Evolutionary conservation across 2,888 invertebrate species (phyloP).

Genomic region (Campaea margaritaria): DNA sequence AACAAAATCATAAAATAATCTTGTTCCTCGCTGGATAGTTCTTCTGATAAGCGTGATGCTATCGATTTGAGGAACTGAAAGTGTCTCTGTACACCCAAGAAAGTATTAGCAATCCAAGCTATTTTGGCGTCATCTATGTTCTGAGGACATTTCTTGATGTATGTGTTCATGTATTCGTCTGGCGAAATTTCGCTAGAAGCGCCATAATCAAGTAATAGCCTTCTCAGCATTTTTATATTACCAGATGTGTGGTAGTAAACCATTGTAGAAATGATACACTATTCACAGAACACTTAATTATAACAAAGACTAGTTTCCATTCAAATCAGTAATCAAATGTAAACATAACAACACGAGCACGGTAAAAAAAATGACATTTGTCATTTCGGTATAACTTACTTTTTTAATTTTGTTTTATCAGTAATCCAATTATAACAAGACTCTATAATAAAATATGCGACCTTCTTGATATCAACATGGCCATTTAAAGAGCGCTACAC

Average conservation of each 20-base stretch:
- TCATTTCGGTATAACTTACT: neutral
- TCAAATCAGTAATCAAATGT: conserved; percentile 52
- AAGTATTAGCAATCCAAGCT: conserved; percentile 73
- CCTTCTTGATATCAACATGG: no score
- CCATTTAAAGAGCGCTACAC: no score
- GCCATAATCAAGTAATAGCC: conserved; percentile 66
- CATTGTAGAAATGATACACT: conserved; percentile 59
- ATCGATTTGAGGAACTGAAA: conserved; percentile 61
- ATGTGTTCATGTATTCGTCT: conserved; percentile 72
- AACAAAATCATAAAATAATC: conserved; percentile 70
- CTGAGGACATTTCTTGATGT: conserved; percentile 71
- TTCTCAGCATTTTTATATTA: conserved; percentile 71
- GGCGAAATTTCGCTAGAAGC: conserved; percentile 61
- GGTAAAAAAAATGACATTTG: neutral
- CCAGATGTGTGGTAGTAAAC: conserved; percentile 75
- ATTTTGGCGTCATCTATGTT: conserved; percentile 65
- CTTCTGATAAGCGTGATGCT: conserved; percentile 57
- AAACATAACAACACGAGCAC: conserved; percentile 55
- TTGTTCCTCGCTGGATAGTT: conserved; percentile 65
- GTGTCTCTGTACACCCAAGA: conserved; percentile 71
- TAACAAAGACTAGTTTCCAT: conserved; percentile 16
- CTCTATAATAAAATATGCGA: no score
- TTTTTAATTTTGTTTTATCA: no score
- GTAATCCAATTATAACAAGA: no score
- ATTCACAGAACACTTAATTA: neutral